Base-by-base conservation (phyloP, 2,797 vertebrate species). In the Esox lucius region DNA sequence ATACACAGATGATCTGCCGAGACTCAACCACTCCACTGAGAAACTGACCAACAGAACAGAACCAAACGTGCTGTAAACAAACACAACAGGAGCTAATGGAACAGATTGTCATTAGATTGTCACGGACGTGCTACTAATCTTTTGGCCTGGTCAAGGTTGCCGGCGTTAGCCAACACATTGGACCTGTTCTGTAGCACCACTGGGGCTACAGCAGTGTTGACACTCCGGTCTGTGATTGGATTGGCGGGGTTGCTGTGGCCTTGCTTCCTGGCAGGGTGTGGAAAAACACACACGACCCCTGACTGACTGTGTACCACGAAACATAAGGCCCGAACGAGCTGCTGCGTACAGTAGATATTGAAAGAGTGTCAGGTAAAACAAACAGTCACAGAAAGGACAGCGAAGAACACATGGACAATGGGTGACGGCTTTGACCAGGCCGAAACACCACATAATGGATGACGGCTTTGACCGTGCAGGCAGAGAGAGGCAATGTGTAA, bases 211-310 rank as follows among this genome's bases (percentile, higher is more conserved):
- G 68, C 49, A 46, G 70, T 26, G 48, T 72, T 42, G 48, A 31
- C 75, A 42, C 35, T 17, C 31, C 17, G 2, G 75, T 24, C 75
- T n/a, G 22, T 68, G 70, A 77, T 72, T 59, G 31, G 12, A 11
- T 61, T 26, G 56, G 56, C 24, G 3, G 56, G 22, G 56, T 24
- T 12, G 22, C 11, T 12, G n/a, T 24, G 22, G 65, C 42, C 16
- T 8, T 64, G 31, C 8, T 64, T 33, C 42, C 61, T 33, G 61
- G 15, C n/a, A 11, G 69, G 70, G 28, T 56, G 75, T 73, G 75
- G 71, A 77, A 73, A 77, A 73, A 73, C 65, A 73, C 39, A 77
- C 64, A 77, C 12, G 48, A n/a, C 39, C 62, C 49, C 48, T 24
- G 53, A 70, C 42, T 8, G 42, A 53, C 59, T 69, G 7, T 35